phyloP scores from a whole-genome alignment of 2,797 vertebrate genomes.

The Scleropages formosus region DNA sequence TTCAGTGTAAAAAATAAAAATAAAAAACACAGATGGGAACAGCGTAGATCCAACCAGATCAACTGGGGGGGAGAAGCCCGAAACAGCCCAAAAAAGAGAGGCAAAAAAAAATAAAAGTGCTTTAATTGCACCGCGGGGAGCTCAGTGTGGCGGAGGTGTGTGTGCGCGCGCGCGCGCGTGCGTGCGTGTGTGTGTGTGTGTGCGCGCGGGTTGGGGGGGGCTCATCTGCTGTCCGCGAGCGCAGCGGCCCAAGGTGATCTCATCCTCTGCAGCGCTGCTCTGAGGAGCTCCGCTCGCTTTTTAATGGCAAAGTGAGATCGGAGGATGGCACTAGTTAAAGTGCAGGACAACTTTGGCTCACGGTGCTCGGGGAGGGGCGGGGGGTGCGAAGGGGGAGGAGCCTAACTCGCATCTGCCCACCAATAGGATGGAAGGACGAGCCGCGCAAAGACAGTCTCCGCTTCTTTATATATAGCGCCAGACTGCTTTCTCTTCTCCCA shows the following conservation, averaged over 20 bases:
- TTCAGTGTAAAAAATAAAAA: constrained; percentile 29
- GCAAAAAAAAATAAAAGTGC: constrained; percentile 40
- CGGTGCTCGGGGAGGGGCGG: constrained; percentile 54
- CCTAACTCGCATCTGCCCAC: constrained; percentile 60
- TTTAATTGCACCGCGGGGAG: constrained; percentile 36
- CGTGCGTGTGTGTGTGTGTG: constrained; percentile 31
- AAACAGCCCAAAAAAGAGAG: constrained; percentile 38
- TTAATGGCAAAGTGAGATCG: constrained; percentile 53
- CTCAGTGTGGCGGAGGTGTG: constrained; percentile 36
- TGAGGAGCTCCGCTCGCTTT: constrained; percentile 53
- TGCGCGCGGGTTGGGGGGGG: constrained; percentile 37
- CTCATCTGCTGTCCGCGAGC: constrained; percentile 46
- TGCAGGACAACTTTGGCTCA: constrained; percentile 62
- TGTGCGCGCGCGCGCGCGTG: constrained; percentile 13
- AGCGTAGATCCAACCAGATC: constrained; percentile 41
- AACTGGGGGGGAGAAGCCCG: constrained; percentile 23
- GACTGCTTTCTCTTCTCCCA: constrained; percentile 45
- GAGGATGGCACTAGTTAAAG: constrained; percentile 62
- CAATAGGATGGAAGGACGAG: constrained; percentile 61
- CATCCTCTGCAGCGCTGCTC: constrained; percentile 53
- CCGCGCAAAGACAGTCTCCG: constrained; percentile 37
- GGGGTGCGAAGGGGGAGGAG: constrained; percentile 57
- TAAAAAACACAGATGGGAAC: constrained; percentile 21
- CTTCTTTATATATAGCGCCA: constrained; percentile 34
- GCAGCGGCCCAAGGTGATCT: constrained; percentile 47